Base-by-base conservation (phyloP, 92 coral and sea anemone genomes). In the Galaxea fascicularis region DNA sequence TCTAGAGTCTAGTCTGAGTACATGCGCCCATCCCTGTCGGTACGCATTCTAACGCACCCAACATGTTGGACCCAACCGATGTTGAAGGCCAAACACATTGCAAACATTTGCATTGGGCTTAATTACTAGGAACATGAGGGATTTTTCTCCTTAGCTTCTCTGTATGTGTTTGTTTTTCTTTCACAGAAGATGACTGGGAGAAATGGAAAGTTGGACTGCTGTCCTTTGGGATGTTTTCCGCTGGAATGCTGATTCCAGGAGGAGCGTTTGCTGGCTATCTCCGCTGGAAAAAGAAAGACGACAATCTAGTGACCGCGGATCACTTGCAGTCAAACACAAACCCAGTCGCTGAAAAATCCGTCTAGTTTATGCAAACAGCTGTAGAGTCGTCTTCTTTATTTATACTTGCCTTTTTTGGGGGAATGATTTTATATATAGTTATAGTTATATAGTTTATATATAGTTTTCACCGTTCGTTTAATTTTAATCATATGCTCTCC, bases 311-410 rank as follows among this genome's bases (percentile, higher is more conserved):
- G 29, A 76, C n/a, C 28, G 69, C 6, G 11, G 68, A 58, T 76
- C 80, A 31, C 27, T 58, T 58, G 80, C 80, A 76, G 67, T 29
- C 54, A 76, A 57, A 46, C 29, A 28, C 35, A 39, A 74, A 74
- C 41, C 18, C 58, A 17, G 73, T 1, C 35, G 22, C 0, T n/a
- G 51, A 14, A 25, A 73, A 51, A 3, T 2, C 41, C 6, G 62
- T 49, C 27, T 49, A 49, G 17, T 15, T 3, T 49, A 7, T 4
- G 56, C 11, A 49, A 11, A 35, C 41, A 35, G 41, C 6, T 35
- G 41, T 35, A 35, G 41, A 35, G 41, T 35, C 41, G 6, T 35
- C 6, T 35, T 6, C 3, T 35, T 35, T 35, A n/a, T n/a, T 6
- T 35, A 35, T 2, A 35, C 2, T 35, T 6, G 41, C 41, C 41